Percentiles rank a stretch among this genome's conserved stretches.
phyloP scores from a whole-genome alignment of 2,113 vertebrate genomes.

The Sigmodon hispidus region DNA sequence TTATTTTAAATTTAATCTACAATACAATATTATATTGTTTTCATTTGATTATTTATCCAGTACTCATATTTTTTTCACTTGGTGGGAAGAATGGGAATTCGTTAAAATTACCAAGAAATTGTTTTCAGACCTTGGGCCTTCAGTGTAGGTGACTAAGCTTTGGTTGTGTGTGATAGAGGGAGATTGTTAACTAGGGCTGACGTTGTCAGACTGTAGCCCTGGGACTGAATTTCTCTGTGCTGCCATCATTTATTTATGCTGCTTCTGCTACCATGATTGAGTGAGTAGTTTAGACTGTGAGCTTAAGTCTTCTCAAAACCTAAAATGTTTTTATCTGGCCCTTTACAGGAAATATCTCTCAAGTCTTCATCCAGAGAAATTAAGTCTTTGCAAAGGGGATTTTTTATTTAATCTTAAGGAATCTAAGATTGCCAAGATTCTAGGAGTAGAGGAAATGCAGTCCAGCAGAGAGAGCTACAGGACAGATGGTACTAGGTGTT shows the following conservation, averaged over 20 bases:
- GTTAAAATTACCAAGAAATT: slow-evolving; percentile 28
- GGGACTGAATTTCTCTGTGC: neutral
- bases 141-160: neutral
- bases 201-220: neutral
- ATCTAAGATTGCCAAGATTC: neutral
- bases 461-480: neutral
- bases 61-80: slow-evolving; percentile 27
- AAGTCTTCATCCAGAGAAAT: neutral
- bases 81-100: neutral
- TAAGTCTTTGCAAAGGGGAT: neutral
- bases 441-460: neutral
- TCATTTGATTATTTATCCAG: slow-evolving; percentile 52
- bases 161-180: slow-evolving; percentile 4
- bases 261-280: neutral
- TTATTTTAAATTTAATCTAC: slow-evolving; percentile 39
- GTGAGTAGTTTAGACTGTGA: neutral
- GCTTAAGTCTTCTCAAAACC: neutral
- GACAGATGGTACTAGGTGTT: neutral
- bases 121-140: neutral
- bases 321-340: neutral
- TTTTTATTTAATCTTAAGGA: neutral
- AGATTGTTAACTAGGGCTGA: neutral
- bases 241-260: neutral
- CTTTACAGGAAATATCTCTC: neutral
- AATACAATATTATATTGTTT: neutral